Evolutionary conservation across 2,113 vertebrate species (phyloP).

Genomic region (Patagioenas fasciata): DNA sequence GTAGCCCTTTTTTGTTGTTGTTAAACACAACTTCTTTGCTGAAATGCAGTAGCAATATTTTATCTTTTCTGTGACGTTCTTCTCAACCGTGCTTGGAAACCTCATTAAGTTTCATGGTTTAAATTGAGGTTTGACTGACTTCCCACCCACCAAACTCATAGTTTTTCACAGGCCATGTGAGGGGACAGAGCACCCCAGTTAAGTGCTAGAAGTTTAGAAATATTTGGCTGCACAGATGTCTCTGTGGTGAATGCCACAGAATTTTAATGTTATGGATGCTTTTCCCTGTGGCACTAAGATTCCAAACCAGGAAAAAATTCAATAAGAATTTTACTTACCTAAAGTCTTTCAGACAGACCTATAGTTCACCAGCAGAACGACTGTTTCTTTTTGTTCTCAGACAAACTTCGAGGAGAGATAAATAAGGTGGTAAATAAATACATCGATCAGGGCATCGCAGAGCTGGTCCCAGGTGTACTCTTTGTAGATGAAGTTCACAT

Average conservation of each 20-base stretch:
- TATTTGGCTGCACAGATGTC: not conserved
- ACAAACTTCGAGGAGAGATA: conserved; percentile 96
- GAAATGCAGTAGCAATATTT: not conserved
- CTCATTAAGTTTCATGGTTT: not conserved
- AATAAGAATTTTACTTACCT: not conserved
- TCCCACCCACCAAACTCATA: not conserved
- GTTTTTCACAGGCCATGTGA: not conserved
- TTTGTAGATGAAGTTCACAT: conserved; percentile 98
- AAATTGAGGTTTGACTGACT: not conserved
- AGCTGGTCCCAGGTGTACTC: conserved; percentile 94
- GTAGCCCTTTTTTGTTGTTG: not conserved
- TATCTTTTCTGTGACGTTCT: not conserved
- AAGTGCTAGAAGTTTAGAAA: not conserved
- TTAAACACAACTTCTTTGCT: not conserved
- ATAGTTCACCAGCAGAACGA: not conserved
- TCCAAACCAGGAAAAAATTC: not conserved
- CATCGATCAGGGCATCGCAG: conserved; percentile 96
- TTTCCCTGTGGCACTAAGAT: not conserved
- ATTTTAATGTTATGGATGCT: not conserved
- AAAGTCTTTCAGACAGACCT: not conserved
- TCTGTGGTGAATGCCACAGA: not conserved
- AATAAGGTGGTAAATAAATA: conserved; percentile 99
- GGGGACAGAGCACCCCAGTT: not conserved
- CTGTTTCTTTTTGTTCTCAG: conserved; percentile 62
- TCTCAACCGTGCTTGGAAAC: not conserved